These are phyloP conservation scores for Circaetus cinerascens DNA, from an alignment of 2,113 vertebrate species.

Conservation along the genomic window DNA sequence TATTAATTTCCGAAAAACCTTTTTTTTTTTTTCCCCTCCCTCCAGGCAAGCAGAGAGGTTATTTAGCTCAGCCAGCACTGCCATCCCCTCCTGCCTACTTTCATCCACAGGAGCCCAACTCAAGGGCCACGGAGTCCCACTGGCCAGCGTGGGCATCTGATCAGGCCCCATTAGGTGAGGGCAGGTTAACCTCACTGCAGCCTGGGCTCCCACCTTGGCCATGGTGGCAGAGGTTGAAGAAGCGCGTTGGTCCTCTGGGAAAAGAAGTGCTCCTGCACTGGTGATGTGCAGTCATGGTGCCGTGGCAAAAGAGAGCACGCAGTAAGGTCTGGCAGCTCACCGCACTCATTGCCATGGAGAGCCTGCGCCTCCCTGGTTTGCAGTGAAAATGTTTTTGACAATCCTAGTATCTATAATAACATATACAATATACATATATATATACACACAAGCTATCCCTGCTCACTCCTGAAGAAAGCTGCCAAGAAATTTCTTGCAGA, in stretches of 20 bases:
- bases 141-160: neutral
- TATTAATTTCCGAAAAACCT: neutral
- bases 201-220: neutral
- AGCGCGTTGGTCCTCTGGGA: fast-evolving
- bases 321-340: neutral
- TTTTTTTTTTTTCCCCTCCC: neutral
- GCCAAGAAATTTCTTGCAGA: neutral
- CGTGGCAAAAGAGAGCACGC: fast-evolving
- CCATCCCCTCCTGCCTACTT: neutral
- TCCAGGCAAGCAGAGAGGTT: neutral
- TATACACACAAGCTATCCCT: neutral
- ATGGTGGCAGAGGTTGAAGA: neutral
- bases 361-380: neutral
- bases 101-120: neutral
- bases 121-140: neutral
- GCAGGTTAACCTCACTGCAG: neutral
- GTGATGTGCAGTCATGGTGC: no score
- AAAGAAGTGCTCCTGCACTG: fast-evolving
- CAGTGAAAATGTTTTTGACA: neutral
- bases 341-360: neutral
- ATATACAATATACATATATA: neutral
- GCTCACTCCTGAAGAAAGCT: neutral
- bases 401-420: neutral
- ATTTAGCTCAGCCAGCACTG: neutral
- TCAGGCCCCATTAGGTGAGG: neutral